Evolutionary conservation across 2,797 vertebrate genomes (phyloP).

Genomic region (Pogonophryne albipinna): DNA sequence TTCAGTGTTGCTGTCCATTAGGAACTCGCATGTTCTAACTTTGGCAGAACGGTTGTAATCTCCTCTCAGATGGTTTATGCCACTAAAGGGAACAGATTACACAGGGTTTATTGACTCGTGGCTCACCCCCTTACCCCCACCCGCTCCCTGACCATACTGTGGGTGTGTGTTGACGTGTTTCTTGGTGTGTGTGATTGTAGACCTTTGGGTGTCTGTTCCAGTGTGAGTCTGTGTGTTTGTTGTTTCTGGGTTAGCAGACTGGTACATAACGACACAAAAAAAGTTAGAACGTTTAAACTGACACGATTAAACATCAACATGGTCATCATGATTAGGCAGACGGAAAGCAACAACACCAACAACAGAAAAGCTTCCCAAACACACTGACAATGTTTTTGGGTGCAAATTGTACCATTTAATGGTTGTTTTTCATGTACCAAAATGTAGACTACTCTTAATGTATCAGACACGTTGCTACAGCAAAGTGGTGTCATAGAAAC

Average conservation of each 20-base stretch:
- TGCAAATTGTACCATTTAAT: not conserved
- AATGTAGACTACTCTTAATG: not conserved
- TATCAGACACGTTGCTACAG: not conserved
- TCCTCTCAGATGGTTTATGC: slow-evolving; percentile 84
- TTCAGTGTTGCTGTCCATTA: slow-evolving; percentile 73
- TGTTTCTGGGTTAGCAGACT: slow-evolving; percentile 7
- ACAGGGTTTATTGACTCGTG: slow-evolving; percentile 81
- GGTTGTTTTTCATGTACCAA: not conserved
- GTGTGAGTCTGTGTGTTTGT: slow-evolving; percentile 34
- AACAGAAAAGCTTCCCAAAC: not conserved
- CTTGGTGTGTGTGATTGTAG: slow-evolving; percentile 21
- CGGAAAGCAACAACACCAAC: not conserved
- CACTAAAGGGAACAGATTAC: slow-evolving; percentile 84
- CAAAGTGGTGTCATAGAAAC: not conserved
- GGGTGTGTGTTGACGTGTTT: slow-evolving; percentile 52
- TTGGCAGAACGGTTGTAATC: slow-evolving; percentile 82
- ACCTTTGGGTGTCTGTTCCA: slow-evolving; percentile 39
- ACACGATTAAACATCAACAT: not conserved
- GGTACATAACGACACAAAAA: not conserved
- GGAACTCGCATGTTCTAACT: slow-evolving; percentile 78
- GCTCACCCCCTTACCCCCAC: slow-evolving; percentile 67
- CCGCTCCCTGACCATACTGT: slow-evolving; percentile 61
- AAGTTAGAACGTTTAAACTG: too few species aligned
- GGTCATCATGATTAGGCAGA: not conserved
- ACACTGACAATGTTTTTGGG: not conserved